Evolutionary conservation across 1,140 invertebrate genomes (phyloP).

Genomic region (Drosophila orosa): DNA sequence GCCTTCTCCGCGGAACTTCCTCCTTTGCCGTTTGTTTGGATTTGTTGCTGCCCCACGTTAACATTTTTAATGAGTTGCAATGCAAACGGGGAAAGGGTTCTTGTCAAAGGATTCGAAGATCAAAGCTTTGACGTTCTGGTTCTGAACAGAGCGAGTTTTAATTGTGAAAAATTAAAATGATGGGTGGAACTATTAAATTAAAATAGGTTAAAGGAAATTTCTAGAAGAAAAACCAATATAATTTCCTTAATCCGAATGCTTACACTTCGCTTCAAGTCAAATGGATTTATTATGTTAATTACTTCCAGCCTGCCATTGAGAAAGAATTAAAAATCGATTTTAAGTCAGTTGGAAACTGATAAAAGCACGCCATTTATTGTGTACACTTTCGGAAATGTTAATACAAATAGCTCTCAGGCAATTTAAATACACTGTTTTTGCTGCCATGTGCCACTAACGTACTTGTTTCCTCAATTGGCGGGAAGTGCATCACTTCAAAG

Average conservation of each 20-base stretch:
- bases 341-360: constrained; percentile 5
- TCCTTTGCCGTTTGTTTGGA: constrained; percentile 23
- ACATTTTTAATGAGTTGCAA: constrained; percentile 65
- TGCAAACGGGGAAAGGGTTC: constrained; percentile 20
- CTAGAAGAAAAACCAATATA: background rate
- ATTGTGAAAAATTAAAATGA: background rate
- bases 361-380: constrained; percentile 27
- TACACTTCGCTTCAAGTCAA: background rate
- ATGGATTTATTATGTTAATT: background rate
- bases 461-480: constrained; percentile 43
- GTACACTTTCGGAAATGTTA: constrained; percentile 32
- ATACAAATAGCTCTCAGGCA: constrained; percentile 28
- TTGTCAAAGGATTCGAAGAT: constrained; percentile 31
- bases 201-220: background rate
- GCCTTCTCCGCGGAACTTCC: background rate
- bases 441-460: constrained; percentile 2
- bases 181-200: background rate
- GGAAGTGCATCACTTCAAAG: constrained; percentile 29
- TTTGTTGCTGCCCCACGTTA: constrained; percentile 43
- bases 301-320: background rate
- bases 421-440: constrained; percentile 26
- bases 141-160: background rate
- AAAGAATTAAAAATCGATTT: constrained; percentile 7
- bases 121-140: constrained; percentile 30
- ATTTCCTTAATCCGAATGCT: background rate